Base-by-base conservation (phyloP, 2,888 invertebrate species). In the Pedicia rivosa region DNA sequence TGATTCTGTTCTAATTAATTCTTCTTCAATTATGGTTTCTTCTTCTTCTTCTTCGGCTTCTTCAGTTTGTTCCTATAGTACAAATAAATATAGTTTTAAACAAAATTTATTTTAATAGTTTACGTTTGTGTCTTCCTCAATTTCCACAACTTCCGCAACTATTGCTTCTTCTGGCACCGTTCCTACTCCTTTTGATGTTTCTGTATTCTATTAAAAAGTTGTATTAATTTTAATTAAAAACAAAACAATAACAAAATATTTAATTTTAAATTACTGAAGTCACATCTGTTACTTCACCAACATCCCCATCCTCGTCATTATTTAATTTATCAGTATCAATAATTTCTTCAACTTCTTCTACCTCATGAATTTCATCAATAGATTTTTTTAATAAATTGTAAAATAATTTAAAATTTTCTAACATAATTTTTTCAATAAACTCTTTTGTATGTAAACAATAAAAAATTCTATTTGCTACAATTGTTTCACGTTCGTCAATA, bases 331-430 rank as follows among this genome's bases (percentile, higher is more conserved):
- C 36, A 28, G 38, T 20, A 25, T 37, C 37, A 6, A 45, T 44
- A 19, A 44, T 46, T 17, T 42, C 41, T 2, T 20, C 9, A 20
- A 5, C 20, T 20, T 13, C 20, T 13, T 32, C 35, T 17, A 2
- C 42, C 5, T 16, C 38, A 2, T 29, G 29, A 5, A 38, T 12
- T 17, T 29, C 5, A 14, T 37, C 42, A 5, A 35, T 17, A 9
- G 15, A 25, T 10, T 35, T 36, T 0, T 66, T 64, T 39, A 65
- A 53, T 28, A 77, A 64, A 48, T 81, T 74, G 47, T 78, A 76
- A 48, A 78, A 78, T 4, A 83, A 51, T 38, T 70, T 70, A 45
- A 74, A 75, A 56, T 84, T 83, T 3, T 71, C 64, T 19, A 63
- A 61, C 42, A 83, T 60, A 12, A 77, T 59, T 5, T 63, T 52